Evolutionary conservation across 2,113 vertebrate genomes (phyloP).

Genomic region (Tamias sibiricus): DNA sequence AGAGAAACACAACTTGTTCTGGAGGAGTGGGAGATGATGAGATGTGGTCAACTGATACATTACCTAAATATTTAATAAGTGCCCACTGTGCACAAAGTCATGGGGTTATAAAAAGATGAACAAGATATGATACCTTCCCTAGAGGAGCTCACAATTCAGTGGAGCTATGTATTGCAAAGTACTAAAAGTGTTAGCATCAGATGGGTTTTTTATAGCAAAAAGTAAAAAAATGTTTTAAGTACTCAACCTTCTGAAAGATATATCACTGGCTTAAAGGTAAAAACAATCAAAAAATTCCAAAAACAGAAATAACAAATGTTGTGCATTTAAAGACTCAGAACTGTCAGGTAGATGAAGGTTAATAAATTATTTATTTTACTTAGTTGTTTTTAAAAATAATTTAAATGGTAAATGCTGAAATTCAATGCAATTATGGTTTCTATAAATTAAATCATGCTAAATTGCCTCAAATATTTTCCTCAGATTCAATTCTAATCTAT

Average conservation of each 20-base stretch:
- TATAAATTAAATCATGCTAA: slow-evolving; percentile 34
- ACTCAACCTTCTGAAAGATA: not conserved
- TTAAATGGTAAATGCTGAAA: slow-evolving; percentile 18
- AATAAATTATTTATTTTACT: slow-evolving; percentile 54
- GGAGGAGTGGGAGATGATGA: not conserved
- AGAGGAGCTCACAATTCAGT: not conserved
- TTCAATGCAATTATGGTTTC: not conserved
- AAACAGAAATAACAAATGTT: not conserved
- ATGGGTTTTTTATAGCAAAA: slow-evolving; percentile 7
- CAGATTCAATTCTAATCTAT: slow-evolving; percentile 47
- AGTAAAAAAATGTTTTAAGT: not conserved
- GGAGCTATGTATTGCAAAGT: not conserved
- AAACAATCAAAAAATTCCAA: not conserved
- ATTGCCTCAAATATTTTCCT: slow-evolving; percentile 22
- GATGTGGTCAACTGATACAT: not conserved
- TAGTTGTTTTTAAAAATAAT: slow-evolving; percentile 39
- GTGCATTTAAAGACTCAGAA: not conserved
- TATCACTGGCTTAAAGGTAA: not conserved
- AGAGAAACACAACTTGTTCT: slow-evolving; percentile 51
- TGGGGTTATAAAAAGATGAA: not conserved
- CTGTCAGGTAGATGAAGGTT: not conserved
- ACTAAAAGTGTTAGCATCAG: not conserved
- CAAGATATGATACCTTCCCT: not conserved
- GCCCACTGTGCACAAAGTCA: not conserved
- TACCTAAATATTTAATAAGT: not conserved